Percentiles rank a stretch among this genome's conserved stretches.
These are phyloP conservation scores for Lasiommata megera DNA, from an alignment of 2,888 invertebrate species.

Conservation along the genomic window DNA sequence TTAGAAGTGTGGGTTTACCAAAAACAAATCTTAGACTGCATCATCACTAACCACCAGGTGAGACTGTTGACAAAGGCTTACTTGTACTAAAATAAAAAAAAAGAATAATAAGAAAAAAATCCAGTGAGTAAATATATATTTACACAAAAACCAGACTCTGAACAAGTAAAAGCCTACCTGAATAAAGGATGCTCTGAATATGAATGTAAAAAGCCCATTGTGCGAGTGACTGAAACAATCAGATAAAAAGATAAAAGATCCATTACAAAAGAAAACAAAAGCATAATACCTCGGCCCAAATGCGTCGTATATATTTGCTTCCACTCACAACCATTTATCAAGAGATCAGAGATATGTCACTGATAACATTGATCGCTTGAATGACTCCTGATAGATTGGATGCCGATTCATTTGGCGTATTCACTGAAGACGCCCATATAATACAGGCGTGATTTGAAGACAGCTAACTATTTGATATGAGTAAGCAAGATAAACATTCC, in stretches of 20 bases:
- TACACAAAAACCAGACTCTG: not conserved
- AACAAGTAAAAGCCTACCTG: not conserved
- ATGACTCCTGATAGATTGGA: conserved; percentile 31
- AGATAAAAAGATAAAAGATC: conserved; percentile 8
- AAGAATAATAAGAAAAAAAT: too few relatives aligned
- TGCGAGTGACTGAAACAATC: conserved; percentile 1
- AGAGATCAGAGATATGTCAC: conserved; percentile 31
- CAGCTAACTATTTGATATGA: not conserved
- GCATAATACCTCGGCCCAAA: not conserved
- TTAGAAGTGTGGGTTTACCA: too few relatives aligned
- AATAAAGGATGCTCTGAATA: conserved; percentile 1
- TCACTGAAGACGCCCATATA: conserved; percentile 24
- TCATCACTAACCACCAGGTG: too few relatives aligned
- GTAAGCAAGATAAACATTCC: not conserved
- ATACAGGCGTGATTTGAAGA: conserved; percentile 15
- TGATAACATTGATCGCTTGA: conserved; percentile 34
- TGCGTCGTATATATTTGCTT: not conserved
- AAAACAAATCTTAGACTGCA: too few relatives aligned
- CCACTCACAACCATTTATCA: conserved; percentile 6
- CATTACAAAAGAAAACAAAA: conserved; percentile 11
- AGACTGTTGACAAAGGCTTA: too few relatives aligned
- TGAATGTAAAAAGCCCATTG: conserved; percentile 5
- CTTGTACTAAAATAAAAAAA: too few relatives aligned
- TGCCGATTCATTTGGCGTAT: conserved; percentile 33
- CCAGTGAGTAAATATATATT: too few relatives aligned